These are phyloP conservation scores for Dendroctonus ponderosae DNA, from an alignment of 1,140 invertebrate genomes.

Conservation along the genomic window DNA sequence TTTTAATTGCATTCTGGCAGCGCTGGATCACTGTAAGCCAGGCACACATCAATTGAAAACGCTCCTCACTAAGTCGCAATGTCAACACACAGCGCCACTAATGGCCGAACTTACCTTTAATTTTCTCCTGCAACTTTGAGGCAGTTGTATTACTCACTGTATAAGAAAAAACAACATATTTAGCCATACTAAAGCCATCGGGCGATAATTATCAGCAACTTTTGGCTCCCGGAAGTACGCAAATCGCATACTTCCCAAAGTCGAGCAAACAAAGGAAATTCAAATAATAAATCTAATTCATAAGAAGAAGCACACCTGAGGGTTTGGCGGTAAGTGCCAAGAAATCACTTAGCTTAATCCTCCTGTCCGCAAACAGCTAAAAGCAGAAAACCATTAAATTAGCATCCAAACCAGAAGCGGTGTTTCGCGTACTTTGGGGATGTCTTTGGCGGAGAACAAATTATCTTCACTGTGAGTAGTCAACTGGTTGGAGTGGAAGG, in stretches of 20 bases:
- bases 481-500: no score
- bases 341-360: slow-evolving; percentile 37
- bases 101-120: slow-evolving; percentile 36
- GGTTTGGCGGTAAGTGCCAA: slow-evolving; percentile 36
- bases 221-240: no score
- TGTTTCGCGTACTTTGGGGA: slow-evolving; percentile 24
- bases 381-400: slow-evolving; percentile 22
- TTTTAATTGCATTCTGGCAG: slow-evolving; percentile 37
- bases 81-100: not conserved
- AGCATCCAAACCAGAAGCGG: not conserved
- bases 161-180: slow-evolving; percentile 24
- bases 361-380: slow-evolving; percentile 36
- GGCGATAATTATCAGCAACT: not conserved
- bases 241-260: not conserved
- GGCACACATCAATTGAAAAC: slow-evolving; percentile 14
- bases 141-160: slow-evolving; percentile 28
- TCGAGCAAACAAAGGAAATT: not conserved
- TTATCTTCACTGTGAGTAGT: not conserved
- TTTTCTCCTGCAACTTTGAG: slow-evolving; percentile 36
- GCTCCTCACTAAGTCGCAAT: no score
- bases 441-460: slow-evolving; percentile 10
- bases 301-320: slow-evolving; percentile 33
- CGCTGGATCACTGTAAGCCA: slow-evolving; percentile 39
- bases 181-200: not conserved
- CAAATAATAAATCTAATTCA: slow-evolving; percentile 11